phyloP scores from a whole-genome alignment of 2,113 vertebrate genomes.

The Panthera leo region DNA sequence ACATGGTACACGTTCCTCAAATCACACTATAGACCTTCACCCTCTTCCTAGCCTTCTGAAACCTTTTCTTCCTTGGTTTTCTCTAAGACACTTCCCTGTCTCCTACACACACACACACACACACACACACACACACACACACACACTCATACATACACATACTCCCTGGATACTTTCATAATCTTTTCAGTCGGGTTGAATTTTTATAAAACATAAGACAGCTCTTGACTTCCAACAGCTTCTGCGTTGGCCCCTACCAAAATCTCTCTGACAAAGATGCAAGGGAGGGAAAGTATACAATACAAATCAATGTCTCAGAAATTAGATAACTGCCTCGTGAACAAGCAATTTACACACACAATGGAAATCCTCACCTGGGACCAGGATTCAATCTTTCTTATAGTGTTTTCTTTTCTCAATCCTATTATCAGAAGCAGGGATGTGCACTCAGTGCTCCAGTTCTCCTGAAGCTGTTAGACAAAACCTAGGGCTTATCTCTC shows the following conservation, averaged over 20 bases:
- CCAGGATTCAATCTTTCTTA: neutral
- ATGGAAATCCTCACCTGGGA: neutral
- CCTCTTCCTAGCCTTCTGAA: neutral
- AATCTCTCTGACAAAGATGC: neutral
- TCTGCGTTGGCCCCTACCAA: neutral
- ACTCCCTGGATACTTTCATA: neutral
- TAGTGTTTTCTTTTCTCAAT: neutral
- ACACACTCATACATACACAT: neutral
- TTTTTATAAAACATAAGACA: neutral
- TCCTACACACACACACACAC: neutral
- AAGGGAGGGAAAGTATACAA: neutral
- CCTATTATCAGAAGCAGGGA: neutral
- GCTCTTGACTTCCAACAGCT: neutral
- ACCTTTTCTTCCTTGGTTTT: neutral
- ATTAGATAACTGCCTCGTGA: neutral
- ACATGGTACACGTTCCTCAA: neutral
- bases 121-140: neutral
- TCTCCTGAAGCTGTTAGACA: neutral
- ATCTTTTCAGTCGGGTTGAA: neutral
- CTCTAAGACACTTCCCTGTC: neutral
- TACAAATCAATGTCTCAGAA: neutral
- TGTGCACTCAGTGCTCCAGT: neutral
- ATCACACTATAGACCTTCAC: neutral
- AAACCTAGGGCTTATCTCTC: neutral
- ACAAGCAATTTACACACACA: neutral